Percentiles rank a stretch among this genome's conserved stretches.
These are phyloP conservation scores for Thamnophis sirtalis DNA, from an alignment of 2,113 vertebrate genomes.

Conservation along the genomic window DNA sequence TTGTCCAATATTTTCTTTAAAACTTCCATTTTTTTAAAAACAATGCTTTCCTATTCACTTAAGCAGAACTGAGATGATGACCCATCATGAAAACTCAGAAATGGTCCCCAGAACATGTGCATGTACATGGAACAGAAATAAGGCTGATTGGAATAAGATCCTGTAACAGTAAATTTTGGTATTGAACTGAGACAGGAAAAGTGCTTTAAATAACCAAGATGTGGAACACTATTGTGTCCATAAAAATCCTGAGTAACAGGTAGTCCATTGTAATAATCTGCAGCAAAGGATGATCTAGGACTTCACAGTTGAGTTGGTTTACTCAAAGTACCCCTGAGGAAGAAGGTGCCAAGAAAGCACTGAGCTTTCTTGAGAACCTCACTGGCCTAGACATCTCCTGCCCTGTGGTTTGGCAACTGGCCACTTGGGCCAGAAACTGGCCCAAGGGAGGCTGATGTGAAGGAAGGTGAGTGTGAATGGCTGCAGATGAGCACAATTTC, in stretches of 20 bases:
- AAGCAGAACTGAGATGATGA: background rate
- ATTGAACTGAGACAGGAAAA: background rate
- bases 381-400: background rate
- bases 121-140: background rate
- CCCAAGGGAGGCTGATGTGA: background rate
- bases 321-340: too few relatives aligned
- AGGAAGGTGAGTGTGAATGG: background rate
- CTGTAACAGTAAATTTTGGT: too few relatives aligned
- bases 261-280: background rate
- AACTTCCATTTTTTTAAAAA: background rate
- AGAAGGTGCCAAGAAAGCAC: too few relatives aligned
- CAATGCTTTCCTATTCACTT: background rate
- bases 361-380: background rate
- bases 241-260: background rate
- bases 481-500: slow-evolving; percentile 9
- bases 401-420: background rate
- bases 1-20: background rate
- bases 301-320: background rate
- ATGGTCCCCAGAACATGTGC: too few relatives aligned
- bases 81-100: background rate
- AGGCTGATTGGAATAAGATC: background rate
- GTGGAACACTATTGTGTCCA: background rate
- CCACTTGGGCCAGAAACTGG: background rate
- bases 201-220: background rate
- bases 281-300: background rate